A percentile compares a stretch with the other conserved stretches of the same genome.
Evolutionary conservation across 64 coral and sea anemone genomes (phyloP).

Genomic region (Stichodactyla helianthus): DNA sequence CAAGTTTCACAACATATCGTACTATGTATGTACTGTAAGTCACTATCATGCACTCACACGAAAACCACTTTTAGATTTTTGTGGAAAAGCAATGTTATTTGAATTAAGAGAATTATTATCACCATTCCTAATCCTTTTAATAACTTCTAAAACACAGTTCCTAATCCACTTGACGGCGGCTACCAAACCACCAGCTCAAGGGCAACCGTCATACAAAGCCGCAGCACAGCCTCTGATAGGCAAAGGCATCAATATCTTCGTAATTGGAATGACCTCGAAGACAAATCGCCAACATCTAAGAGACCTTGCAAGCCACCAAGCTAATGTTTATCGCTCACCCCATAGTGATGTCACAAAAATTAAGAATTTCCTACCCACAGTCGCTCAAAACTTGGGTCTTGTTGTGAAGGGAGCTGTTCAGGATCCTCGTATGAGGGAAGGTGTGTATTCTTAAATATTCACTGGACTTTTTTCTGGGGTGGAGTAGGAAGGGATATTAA

Average conservation of each 20-base stretch:
- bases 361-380: background rate
- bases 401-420: constrained; percentile 28
- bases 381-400: constrained; percentile 19
- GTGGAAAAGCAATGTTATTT: background rate
- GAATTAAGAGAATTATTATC: too few relatives aligned
- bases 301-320: constrained; percentile 21
- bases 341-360: background rate
- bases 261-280: constrained; percentile 22
- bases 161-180: constrained; percentile 24
- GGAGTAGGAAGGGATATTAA: too few relatives aligned
- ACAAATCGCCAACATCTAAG: constrained; percentile 30
- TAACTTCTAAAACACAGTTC: constrained; percentile 12
- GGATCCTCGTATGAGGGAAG: constrained; percentile 9
- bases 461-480: too few relatives aligned
- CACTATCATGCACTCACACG: too few relatives aligned
- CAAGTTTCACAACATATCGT: too few relatives aligned
- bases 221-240: constrained; percentile 16
- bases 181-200: background rate
- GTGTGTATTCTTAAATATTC: background rate
- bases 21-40: too few relatives aligned
- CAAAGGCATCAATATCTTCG: constrained; percentile 23
- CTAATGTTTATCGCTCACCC: constrained; percentile 39
- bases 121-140: too few relatives aligned
- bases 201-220: background rate
- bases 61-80: too few relatives aligned